Evolutionary conservation across 1,140 invertebrate genomes (phyloP), one percentile per base, ranked within the genome.

Genomic region (Oedothorax gibbosus): DNA sequence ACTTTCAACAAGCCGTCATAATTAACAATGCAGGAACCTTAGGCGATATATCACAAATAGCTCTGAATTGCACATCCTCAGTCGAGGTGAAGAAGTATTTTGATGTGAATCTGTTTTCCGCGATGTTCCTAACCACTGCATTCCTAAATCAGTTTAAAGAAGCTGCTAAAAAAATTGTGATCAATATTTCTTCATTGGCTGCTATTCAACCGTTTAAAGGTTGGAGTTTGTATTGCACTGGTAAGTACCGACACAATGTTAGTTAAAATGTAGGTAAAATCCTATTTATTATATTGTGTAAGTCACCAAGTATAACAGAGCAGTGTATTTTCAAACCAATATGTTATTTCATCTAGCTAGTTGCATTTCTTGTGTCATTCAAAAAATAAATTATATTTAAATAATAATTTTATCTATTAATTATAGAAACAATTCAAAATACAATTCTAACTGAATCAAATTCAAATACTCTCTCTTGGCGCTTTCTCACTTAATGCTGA

Each of bases 21-120:
- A 92, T 98, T 79, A 97, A 99, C 88, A 99, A 98, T 93, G 96
- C 95, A 10, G 97, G 95, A 6, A 94, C 94, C 0, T 87, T 97
- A 53, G 97, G 97, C n/a, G 93, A 95, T 89, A 88, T 95, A 49
- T 90, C 91, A 0, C 92, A 94, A 87, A 89, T 86, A 90, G 85
- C 92, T 93, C 87, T 86, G 15, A 71, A 75, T 21, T 80, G 62
- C 54, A 90, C 91, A 56, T 93, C 95, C 90, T 91, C 91, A 77
- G 89, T 89, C 79, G 87, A 89, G 65, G 86, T 91, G 66, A 78
- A 88, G 20, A 66, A 92, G 18, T 96, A 96, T 89, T 96, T 93
- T 88, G 92, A 94, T 87, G 89, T 96, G 53, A 98, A 98, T 91
- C 90, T 98, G 0, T 94, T 95, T 88, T 93, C 95, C 20, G 92